A percentile compares a stretch with the other conserved stretches of the same genome.
Evolutionary conservation across 2,113 vertebrate genomes (phyloP).

Genomic region (Limnothrissa miodon): DNA sequence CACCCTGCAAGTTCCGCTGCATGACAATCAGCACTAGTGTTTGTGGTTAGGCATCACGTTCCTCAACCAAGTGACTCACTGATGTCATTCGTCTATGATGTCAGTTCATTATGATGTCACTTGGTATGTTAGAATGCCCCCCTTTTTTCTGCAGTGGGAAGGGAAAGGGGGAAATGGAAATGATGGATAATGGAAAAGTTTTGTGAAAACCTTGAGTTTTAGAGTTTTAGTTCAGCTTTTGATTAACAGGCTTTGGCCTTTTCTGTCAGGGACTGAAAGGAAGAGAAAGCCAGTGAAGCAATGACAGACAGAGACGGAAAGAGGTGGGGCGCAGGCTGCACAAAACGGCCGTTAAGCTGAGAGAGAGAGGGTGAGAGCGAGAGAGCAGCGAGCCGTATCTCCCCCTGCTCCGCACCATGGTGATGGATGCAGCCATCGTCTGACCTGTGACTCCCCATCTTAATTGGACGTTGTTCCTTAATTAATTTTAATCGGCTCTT

Average conservation of each 20-base stretch:
- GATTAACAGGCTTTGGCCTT: slow-evolving; percentile 7
- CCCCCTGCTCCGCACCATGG: background rate
- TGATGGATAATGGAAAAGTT: background rate
- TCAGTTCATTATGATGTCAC: slow-evolving; percentile 9
- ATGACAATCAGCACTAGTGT: background rate
- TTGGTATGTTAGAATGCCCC: background rate
- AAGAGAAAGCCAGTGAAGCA: background rate
- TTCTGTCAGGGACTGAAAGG: background rate
- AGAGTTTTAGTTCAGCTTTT: slow-evolving; percentile 4
- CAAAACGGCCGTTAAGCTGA: background rate
- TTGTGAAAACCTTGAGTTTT: background rate
- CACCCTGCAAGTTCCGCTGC: background rate
- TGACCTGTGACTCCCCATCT: slow-evolving; percentile 23
- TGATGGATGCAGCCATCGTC: slow-evolving; percentile 4
- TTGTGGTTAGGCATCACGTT: background rate
- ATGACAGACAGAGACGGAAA: background rate
- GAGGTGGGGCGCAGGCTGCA: background rate
- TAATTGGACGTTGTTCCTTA: slow-evolving; percentile 23
- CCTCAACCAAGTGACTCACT: slow-evolving; percentile 8
- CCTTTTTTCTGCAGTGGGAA: background rate
- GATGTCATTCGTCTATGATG: slow-evolving; percentile 10
- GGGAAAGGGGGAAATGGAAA: background rate
- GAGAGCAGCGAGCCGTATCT: background rate
- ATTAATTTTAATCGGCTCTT: slow-evolving; percentile 24
- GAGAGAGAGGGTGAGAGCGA: background rate